Base-by-base conservation (phyloP, 2,797 vertebrate genomes). In the Pteropus rufus region DNA sequence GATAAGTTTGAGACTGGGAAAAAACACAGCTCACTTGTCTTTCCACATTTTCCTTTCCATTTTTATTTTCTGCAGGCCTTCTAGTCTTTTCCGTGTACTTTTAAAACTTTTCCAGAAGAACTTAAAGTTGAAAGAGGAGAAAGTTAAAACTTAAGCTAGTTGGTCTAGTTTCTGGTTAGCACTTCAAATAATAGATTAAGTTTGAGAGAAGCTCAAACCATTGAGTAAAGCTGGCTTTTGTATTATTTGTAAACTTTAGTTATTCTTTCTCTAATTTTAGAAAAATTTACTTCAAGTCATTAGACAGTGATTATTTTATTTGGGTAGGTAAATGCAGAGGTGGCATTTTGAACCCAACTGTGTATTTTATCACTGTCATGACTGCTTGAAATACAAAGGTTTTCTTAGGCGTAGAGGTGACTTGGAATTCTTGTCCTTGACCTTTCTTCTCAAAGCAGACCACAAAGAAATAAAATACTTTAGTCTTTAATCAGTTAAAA, bases 401-500 rank as follows among this genome's bases (percentile, higher is more conserved):
- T 67, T 93, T 92, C 73, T 93, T 62, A 72, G 79, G 15, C 65
- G 72, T 80, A 93, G 64, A 92, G 69, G 69, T 90, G 91, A 90
- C 34, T 52, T 11, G 36, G 46, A 82, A 91, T 76, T 89, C 84
- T 36, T 84, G 31, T 72, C n/a, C 24, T 56, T 92, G 73, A n/a
- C 41, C 86, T 93, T 88, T 93, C 60, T 93, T 91, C 41, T 81
- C 62, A 75, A 81, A 79, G 77, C 31, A 90, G 92, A 80, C 8
- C 75, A 91, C 39, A 93, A 39, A 94, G 87, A 96, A 97, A 93
- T 34, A 2, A 96, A 92, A 18, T 81, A 46, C 26, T 93, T 88
- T 60, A 86, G 83, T 94, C 83, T 92, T 97, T 97, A 41, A 88
- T 90, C 70, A 94, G 67, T 84, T 94, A 83, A 94, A 93, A 91